Conservation (phyloP, 2,888 invertebrate genomes). For the Ectropis crepuscularia region DNA sequence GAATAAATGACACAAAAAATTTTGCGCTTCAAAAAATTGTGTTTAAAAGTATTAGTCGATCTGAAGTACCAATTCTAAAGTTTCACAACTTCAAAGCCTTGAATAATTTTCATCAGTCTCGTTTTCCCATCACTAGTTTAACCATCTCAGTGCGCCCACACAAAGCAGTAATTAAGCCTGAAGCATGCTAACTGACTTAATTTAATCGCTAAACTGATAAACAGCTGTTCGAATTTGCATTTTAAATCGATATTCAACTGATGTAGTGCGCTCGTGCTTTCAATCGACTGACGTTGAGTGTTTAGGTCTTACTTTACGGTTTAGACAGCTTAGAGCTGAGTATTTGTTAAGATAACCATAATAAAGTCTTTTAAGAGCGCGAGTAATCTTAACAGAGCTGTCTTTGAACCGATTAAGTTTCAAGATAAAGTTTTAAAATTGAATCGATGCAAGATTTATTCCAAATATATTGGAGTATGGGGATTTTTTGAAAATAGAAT, state of each 20-base stretch:
- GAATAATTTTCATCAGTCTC: neutral
- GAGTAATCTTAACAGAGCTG: too few relatives aligned
- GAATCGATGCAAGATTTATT: too few relatives aligned
- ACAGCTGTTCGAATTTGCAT: constrained; percentile 79
- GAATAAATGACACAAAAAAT: too few relatives aligned
- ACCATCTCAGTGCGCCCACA: constrained; percentile 68
- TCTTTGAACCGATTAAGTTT: too few relatives aligned
- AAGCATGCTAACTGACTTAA: constrained; percentile 64
- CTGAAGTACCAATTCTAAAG: too few relatives aligned
- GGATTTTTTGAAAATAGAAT: too few relatives aligned
- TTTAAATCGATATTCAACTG: constrained; percentile 67
- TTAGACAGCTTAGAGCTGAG: neutral
- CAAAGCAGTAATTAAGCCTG: constrained; percentile 72
- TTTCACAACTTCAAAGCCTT: neutral
- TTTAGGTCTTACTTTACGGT: constrained; percentile 36
- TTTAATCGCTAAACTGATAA: constrained; percentile 72
- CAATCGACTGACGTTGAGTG: constrained; percentile 49
- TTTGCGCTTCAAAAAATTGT: too few relatives aligned
- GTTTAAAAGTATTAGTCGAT: too few relatives aligned
- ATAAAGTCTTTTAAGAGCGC: too few relatives aligned
- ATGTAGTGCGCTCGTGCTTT: constrained; percentile 47
- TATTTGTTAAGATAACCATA: neutral
- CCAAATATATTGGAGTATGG: too few relatives aligned
- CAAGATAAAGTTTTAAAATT: too few relatives aligned
- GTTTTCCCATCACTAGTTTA: constrained; percentile 30